Evolutionary conservation across 2,113 vertebrate species (phyloP).

Genomic region (Oryzias celebensis): DNA sequence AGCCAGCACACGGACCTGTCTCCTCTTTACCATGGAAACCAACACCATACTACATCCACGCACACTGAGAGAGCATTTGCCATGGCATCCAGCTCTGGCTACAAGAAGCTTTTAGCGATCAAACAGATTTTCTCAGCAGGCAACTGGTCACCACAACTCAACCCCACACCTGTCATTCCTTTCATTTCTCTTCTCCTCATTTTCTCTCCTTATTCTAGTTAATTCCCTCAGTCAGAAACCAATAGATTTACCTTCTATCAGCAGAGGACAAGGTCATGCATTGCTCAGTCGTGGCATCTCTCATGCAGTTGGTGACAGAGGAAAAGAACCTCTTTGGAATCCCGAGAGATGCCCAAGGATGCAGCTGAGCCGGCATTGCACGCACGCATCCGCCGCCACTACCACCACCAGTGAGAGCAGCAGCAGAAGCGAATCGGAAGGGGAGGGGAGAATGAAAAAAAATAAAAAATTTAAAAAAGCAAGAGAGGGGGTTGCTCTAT

Average conservation of each 20-base stretch:
- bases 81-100: slow-evolving; percentile 66
- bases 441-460: slow-evolving; percentile 49
- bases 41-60: slow-evolving; percentile 68
- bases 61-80: slow-evolving; percentile 62
- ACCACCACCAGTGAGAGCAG: slow-evolving; percentile 59
- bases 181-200: slow-evolving; percentile 14
- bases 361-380: slow-evolving; percentile 66
- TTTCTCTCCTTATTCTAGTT: slow-evolving; percentile 20
- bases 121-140: slow-evolving; percentile 62
- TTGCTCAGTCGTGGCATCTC: slow-evolving; percentile 34
- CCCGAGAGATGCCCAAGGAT: slow-evolving; percentile 72
- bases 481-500: slow-evolving; percentile 72
- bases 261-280: slow-evolving; percentile 54
- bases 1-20: slow-evolving; percentile 62
- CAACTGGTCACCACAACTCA: slow-evolving; percentile 46
- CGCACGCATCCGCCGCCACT: slow-evolving; percentile 62
- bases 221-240: slow-evolving; percentile 46
- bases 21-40: slow-evolving; percentile 78
- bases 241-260: slow-evolving; percentile 64
- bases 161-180: slow-evolving; percentile 39
- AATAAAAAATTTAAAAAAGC: slow-evolving; percentile 33
- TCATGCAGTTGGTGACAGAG: slow-evolving; percentile 54
- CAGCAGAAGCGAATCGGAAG: slow-evolving; percentile 58
- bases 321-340: slow-evolving; percentile 71
- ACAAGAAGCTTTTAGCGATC: slow-evolving; percentile 51